Evolutionary conservation across 2,113 vertebrate species (phyloP), one percentile per base, ranked within the genome.

Genomic region (Isurus oxyrinchus): DNA sequence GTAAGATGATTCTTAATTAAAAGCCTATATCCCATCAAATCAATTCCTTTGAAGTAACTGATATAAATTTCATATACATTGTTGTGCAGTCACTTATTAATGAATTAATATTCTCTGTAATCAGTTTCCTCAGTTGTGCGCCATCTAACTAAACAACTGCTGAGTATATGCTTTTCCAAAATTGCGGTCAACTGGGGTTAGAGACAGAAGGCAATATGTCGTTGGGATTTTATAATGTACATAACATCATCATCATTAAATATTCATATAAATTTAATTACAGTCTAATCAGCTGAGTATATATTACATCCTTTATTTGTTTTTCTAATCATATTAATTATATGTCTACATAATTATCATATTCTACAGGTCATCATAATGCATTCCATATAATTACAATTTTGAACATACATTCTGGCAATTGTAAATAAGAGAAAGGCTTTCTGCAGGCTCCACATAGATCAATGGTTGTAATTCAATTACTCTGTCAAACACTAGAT

Each of bases 251-350:
- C 79, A n/a, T 40, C 4, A 44, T 61, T 63, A 93, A 93, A 61
- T 94, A 94, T 94, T 40, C 90, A 94, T 63, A 63, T 63, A 63
- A 6, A 19, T 94, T 94, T 94, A 40, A 94, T 94, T 63, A 63
- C 31, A 94, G 63, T 94, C 90, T 63, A 59, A 61, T 91, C 88
- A 61, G 31, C 35, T 91, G 2, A 55, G 49, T 53, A 11, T 49
- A 55, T 87, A 55, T 53, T 55, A 88, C 49, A 57, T 13, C 31
- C 90, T 63, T 63, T 94, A 61, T 63, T 94, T 63, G 59, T 40
- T 94, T 63, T 94, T 94, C 16, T 63, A 94, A 94, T 94, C 90
- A 94, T 35, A 94, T 63, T 94, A 63, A 94, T 94, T 94, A 94
- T 40, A 7, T 93, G 90, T 16, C 57, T 40, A 40, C 57, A 93